These are phyloP conservation scores for Cyclargus thomasi DNA, from an alignment of 1,140 invertebrate species.

Conservation along the genomic window DNA sequence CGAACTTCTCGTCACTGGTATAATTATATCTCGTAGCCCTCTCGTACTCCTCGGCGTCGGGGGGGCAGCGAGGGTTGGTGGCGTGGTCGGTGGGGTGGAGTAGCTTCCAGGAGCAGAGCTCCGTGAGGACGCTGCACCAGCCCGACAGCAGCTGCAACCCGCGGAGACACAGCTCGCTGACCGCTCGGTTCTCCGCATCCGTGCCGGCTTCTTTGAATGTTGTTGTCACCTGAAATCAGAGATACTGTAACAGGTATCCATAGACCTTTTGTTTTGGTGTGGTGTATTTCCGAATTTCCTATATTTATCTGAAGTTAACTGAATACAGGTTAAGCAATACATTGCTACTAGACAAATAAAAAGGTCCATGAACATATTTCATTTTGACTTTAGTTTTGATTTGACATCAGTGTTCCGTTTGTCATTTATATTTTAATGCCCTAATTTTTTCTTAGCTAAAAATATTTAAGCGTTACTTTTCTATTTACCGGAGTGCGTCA, in stretches of 20 bases:
- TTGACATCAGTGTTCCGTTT: too few species aligned
- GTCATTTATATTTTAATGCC: too few species aligned
- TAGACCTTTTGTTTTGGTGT: too few species aligned
- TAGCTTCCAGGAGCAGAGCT: slow-evolving; percentile 98
- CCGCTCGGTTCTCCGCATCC: slow-evolving; percentile 94
- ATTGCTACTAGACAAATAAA: too few species aligned
- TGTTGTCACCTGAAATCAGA: slow-evolving; percentile 83
- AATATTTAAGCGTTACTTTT: too few species aligned
- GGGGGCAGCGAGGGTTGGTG: slow-evolving; percentile 95
- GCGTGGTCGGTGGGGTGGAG: slow-evolving; percentile 98
- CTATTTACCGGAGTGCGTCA: too few species aligned
- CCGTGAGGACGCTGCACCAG: slow-evolving; percentile 98
- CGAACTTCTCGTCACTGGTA: slow-evolving; percentile 97
- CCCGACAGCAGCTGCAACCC: slow-evolving; percentile 95
- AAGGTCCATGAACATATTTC: too few species aligned
- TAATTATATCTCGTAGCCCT: slow-evolving; percentile 99
- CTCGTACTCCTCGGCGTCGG: slow-evolving; percentile 99
- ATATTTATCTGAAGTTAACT: too few species aligned
- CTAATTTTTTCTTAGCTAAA: too few species aligned
- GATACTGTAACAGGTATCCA: background rate
- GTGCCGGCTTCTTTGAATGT: slow-evolving; percentile 95
- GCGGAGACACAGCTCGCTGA: slow-evolving; percentile 91
- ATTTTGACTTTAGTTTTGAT: too few species aligned
- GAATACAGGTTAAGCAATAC: too few species aligned
- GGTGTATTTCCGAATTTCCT: too few species aligned